Conservation (phyloP, 1,140 invertebrate genomes). For the Pseudomyrmex flavicornis region DNA sequence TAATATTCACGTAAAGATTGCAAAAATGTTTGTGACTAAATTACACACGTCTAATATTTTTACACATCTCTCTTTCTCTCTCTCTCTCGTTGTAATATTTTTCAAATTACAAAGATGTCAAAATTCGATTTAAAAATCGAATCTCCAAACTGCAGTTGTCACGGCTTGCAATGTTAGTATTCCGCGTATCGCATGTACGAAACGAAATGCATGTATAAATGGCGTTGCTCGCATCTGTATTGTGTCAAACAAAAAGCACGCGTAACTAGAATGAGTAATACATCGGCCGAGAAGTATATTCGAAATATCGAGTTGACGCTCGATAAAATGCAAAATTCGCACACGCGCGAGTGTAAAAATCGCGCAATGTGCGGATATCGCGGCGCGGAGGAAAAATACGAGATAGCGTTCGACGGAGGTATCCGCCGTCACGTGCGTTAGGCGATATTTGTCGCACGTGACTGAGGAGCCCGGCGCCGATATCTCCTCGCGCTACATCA, state of each 20-base stretch:
- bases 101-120: too few relatives aligned
- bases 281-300: conserved; percentile 27
- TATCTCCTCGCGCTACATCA: conserved; percentile 44
- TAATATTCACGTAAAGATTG: too few relatives aligned
- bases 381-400: conserved; percentile 29
- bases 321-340: conserved; percentile 57
- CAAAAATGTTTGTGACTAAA: too few relatives aligned
- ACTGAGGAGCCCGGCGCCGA: conserved; percentile 24
- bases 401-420: conserved; percentile 25
- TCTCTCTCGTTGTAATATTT: too few relatives aligned
- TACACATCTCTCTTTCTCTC: too few relatives aligned
- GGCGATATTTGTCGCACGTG: conserved; percentile 60
- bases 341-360: conserved; percentile 40
- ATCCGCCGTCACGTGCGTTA: conserved; percentile 54
- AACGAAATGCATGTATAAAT: too few relatives aligned
- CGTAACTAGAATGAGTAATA: conserved; percentile 31
- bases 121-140: too few relatives aligned
- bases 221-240: not conserved
- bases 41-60: too few relatives aligned
- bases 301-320: conserved; percentile 37
- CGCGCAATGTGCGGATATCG: conserved; percentile 43
- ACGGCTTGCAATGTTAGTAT: not conserved
- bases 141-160: not conserved
- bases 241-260: not conserved
- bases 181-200: too few relatives aligned